Evolutionary conservation across 2,113 vertebrate genomes (phyloP).

Genomic region (Sclerurus mexicanus): DNA sequence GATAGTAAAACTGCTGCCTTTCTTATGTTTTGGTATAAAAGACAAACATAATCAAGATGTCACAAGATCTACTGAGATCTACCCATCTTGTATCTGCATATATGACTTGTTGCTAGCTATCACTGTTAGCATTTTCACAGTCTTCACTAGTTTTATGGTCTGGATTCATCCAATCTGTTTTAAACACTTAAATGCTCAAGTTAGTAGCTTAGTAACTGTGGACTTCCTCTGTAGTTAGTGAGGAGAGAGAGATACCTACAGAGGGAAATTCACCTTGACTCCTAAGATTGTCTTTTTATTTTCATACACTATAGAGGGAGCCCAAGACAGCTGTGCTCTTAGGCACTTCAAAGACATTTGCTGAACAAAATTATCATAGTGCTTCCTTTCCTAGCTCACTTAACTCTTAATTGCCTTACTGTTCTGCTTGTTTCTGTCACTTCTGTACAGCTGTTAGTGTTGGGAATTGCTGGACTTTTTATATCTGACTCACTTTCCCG

Average conservation of each 20-base stretch:
- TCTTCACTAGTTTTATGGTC: neutral
- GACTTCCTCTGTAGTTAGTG: neutral
- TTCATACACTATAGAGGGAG: neutral
- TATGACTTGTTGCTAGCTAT: neutral
- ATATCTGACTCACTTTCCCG: neutral
- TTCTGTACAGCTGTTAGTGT: neutral
- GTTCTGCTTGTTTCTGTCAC: neutral
- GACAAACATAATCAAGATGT: neutral
- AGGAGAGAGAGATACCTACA: neutral
- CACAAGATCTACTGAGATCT: neutral
- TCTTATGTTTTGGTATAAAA: neutral
- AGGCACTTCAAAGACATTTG: neutral
- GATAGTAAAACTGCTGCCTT: neutral
- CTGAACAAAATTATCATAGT: neutral
- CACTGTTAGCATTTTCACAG: neutral
- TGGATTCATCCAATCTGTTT: neutral
- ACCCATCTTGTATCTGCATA: neutral
- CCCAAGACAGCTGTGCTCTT: neutral
- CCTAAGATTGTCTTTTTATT: neutral
- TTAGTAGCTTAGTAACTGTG: neutral
- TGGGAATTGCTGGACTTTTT: neutral
- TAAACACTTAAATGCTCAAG: neutral
- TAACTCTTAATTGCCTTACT: neutral
- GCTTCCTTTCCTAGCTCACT: neutral
- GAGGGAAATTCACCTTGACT: neutral